A percentile compares a stretch with the other conserved stretches of the same genome.
Conservation (phyloP, 92 coral and sea anemone genomes). For the Phenganax marumi region DNA sequence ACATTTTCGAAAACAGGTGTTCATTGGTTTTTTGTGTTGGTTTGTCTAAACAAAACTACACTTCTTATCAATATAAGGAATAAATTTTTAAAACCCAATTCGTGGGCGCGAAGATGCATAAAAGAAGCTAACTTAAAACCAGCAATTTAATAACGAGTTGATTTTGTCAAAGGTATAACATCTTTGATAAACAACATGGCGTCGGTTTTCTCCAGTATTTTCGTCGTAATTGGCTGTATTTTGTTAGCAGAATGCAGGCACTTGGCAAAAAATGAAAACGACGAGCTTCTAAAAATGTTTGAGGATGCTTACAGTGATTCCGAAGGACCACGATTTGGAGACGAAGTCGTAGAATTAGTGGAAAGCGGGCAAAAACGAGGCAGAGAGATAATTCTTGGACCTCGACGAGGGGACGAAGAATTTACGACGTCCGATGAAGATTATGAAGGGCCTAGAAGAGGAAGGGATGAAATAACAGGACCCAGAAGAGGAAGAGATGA, state of each 20-base stretch:
- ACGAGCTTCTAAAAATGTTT: conserved; percentile 33
- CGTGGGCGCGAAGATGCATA: conserved; percentile 22
- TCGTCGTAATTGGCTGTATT: conserved; percentile 34
- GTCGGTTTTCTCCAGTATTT: conserved; percentile 4
- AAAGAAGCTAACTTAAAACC: background rate
- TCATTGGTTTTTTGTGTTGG: background rate
- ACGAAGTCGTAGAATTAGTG: conserved; percentile 18
- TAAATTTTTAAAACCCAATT: conserved; percentile 12
- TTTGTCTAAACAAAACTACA: background rate
- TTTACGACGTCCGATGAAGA: too few species aligned
- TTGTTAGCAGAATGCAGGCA: conserved; percentile 31
- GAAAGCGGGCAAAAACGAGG: conserved; percentile 6
- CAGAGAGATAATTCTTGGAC: conserved; percentile 27
- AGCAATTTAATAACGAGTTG: background rate
- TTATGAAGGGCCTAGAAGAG: conserved; percentile 42
- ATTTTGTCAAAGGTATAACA: background rate
- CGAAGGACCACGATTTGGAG: conserved; percentile 58
- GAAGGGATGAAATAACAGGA: conserved; percentile 44
- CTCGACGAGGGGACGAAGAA: conserved; percentile 33
- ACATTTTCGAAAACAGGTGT: background rate
- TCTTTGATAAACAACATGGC: background rate
- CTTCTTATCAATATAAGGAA: background rate
- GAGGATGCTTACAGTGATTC: conserved; percentile 53
- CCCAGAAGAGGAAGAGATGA: conserved; percentile 47
- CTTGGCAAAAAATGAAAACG: background rate